Conservation (phyloP, 2,113 vertebrate genomes). For the Collichthys lucidus region DNA sequence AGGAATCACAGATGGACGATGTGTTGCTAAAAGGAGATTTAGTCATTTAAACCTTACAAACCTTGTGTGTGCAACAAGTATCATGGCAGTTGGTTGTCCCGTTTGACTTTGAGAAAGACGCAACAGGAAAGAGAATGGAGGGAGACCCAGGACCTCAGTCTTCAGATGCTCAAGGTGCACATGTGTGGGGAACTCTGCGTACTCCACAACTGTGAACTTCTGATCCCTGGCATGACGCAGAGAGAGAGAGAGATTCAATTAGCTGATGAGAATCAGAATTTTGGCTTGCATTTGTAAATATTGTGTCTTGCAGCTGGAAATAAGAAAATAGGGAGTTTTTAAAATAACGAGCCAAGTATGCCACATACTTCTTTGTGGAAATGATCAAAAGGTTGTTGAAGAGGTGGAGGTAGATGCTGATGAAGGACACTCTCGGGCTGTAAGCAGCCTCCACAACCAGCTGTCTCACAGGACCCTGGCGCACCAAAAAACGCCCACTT, state of each 20-base stretch:
- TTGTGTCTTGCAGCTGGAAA: neutral
- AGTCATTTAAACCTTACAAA: conserved; percentile 26
- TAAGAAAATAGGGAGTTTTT: neutral
- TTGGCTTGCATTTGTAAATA: neutral
- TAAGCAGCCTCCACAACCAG: conserved; percentile 55
- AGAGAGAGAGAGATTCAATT: neutral
- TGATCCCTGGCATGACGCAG: conserved; percentile 65
- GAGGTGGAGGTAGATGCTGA: conserved; percentile 78
- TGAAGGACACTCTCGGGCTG: conserved; percentile 60
- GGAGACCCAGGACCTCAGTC: conserved; percentile 73
- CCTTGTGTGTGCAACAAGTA: conserved; percentile 78
- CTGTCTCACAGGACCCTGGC: conserved; percentile 79
- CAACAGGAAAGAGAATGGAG: conserved; percentile 78
- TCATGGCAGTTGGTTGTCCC: conserved; percentile 61
- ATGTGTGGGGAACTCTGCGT: conserved; percentile 76
- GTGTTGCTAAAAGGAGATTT: neutral
- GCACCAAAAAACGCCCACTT: conserved; percentile 81
- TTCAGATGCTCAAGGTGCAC: conserved; percentile 74
- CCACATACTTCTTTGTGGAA: conserved; percentile 78
- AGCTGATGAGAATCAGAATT: neutral
- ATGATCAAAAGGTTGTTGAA: conserved; percentile 84
- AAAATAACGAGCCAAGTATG: neutral
- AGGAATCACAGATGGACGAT: neutral
- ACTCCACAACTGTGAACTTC: conserved; percentile 80
- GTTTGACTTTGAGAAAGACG: conserved; percentile 75